Percentiles rank a stretch among this genome's conserved stretches.
These are phyloP conservation scores for Danio tinwini DNA, from an alignment of 2,797 vertebrate genomes.

Conservation along the genomic window DNA sequence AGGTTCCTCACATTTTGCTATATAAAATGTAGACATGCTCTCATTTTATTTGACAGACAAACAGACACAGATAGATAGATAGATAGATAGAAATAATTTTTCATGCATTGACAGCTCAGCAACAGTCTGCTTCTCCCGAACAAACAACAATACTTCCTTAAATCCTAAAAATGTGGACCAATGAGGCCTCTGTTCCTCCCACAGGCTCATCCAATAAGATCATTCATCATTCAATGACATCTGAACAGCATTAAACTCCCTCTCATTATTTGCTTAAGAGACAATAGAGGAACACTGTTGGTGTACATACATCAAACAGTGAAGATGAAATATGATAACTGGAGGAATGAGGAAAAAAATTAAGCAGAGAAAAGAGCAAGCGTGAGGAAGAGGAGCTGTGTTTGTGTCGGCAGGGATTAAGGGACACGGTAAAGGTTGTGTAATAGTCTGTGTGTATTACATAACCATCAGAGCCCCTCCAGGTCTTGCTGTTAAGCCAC, in stretches of 20 bases:
- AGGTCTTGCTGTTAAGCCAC: background rate
- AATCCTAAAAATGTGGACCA: constrained; percentile 55
- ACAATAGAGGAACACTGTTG: background rate
- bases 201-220: constrained; percentile 63
- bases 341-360: background rate
- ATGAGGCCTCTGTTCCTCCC: constrained; percentile 56
- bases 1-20: too few species aligned
- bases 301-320: background rate
- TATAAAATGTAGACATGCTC: background rate
- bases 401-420: background rate
- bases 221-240: constrained; percentile 43
- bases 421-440: background rate
- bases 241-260: constrained; percentile 31
- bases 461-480: constrained; percentile 38
- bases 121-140: constrained; percentile 26
- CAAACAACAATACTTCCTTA: constrained; percentile 42
- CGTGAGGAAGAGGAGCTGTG: constrained; percentile 18
- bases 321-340: background rate
- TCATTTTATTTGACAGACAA: background rate
- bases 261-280: background rate
- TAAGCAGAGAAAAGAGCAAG: background rate
- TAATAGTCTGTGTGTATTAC: constrained; percentile 50
- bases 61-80: background rate
- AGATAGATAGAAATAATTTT: background rate
- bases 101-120: constrained; percentile 1